Evolutionary conservation across 2,113 vertebrate genomes (phyloP), one percentile per base, ranked within the genome.

Genomic region (Dipodomys merriami): DNA sequence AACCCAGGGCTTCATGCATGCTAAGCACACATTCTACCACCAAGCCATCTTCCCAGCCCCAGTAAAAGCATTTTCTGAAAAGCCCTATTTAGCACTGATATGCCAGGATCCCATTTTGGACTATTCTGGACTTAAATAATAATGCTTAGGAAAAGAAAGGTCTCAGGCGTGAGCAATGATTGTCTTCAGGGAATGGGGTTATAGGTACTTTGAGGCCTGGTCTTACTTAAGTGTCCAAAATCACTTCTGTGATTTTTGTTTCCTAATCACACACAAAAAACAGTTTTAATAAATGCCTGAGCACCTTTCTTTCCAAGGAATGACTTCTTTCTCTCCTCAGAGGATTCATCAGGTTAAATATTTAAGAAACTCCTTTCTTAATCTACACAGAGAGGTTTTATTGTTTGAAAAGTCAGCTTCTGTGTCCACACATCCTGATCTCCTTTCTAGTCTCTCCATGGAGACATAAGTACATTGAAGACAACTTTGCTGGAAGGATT

Each of bases 401-500:
- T 72, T 86, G 74, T 69, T 83, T n/a, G 16, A 49, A 64, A 46
- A 19, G 13, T 29, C 2, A 19, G 18, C 8, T 22, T 19, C 60
- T 33, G 30, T 35, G 1, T 91, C 20, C 62, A 0, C 19, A 9
- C 10, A 2, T 33, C 78, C 86, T 71, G 79, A 30, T n/a, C 4
- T 29, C 33, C 88, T 1, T 94, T 95, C 94, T 96, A 99, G 99
- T 99, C 99, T 35, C 98, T 99, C 44, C 99, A 99, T 1, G 98
- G 99, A 71, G 99, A 99, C 96, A 99, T 99, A 77, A 98, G 99
- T 73, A 97, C 97, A 23, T 97, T 99, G 96, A 99, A 99, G 97
- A 99, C 99, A 30, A 98, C 98, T 7, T 94, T 99, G 74, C 97
- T 99, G 93, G 99, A 99, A 96, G 99, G 99, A 12, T 99, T 99